These are phyloP conservation scores for Bursaphelenchus okinawaensis DNA, from an alignment of 2,888 invertebrate species.

Conservation along the genomic window DNA sequence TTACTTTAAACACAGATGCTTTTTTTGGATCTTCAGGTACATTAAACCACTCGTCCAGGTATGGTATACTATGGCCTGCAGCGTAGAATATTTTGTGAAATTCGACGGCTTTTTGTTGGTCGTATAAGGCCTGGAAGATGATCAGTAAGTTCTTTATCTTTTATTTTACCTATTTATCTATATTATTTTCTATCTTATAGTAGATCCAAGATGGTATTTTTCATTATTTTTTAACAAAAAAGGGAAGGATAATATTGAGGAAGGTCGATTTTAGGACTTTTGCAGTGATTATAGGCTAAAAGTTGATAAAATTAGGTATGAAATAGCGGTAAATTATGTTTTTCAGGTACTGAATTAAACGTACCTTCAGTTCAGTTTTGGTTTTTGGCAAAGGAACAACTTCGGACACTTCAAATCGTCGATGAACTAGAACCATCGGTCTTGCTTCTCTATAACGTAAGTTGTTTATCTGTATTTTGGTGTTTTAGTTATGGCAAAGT, in stretches of 20 bases:
- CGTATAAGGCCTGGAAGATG: not conserved
- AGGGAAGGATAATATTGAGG: too few relatives aligned
- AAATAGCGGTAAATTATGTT: too few relatives aligned
- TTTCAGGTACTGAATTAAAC: not conserved
- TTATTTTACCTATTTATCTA: too few relatives aligned
- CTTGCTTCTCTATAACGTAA: slow-evolving; percentile 3
- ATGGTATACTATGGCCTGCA: slow-evolving; percentile 18
- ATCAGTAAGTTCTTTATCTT: too few relatives aligned
- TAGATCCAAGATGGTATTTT: too few relatives aligned
- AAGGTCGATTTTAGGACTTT: too few relatives aligned
- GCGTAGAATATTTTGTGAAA: slow-evolving; percentile 22
- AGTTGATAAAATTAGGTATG: too few relatives aligned
- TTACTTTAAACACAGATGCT: slow-evolving; percentile 2
- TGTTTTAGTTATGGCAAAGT: too few relatives aligned
- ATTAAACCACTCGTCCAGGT: slow-evolving; percentile 22
- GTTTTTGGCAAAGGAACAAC: not conserved
- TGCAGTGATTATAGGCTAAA: too few relatives aligned
- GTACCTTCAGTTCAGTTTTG: slow-evolving; percentile 11
- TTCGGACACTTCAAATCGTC: slow-evolving; percentile 26
- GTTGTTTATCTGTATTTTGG: not conserved
- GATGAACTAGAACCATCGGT: slow-evolving; percentile 24
- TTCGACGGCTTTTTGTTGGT: slow-evolving; percentile 15
- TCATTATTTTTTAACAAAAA: not conserved
- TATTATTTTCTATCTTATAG: too few relatives aligned
- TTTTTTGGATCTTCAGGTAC: not conserved